Evolutionary conservation across 2,888 invertebrate genomes (phyloP), one percentile per base, ranked within the genome.

Genomic region (Xestia ashworthii): DNA sequence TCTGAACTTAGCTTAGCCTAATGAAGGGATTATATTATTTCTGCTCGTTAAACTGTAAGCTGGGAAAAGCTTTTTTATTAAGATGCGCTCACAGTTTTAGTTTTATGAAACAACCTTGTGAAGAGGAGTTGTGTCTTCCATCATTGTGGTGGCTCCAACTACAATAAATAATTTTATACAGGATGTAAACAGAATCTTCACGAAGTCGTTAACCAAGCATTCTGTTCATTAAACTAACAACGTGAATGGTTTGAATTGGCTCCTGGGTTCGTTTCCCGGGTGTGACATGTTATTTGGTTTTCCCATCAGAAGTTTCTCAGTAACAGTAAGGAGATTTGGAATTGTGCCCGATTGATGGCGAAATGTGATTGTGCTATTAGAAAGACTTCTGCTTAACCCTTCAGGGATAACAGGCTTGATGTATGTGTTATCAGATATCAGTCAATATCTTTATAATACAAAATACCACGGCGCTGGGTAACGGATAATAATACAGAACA

Each of bases 401-500:
- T 12, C 55, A 2, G 12, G 55, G 4, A 5, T n/a, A n/a, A n/a
- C 11, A 55, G n/a, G 12, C 55, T 12, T 55, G 55, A 5, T 25
- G 12, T 25, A 25, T 55, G 76, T 60, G n/a, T 58, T n/a, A 55
- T 55, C 72, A 64, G 55, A 74, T 82, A 76, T 69, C 58, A 85
- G 65, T 64, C 48, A 74, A 78, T 74, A 72, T 55, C 38, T 71
- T 70, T 48, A 53, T 50, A 44, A 44, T 67, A 25, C 44, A 71
- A 58, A 32, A n/a, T 32, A 66, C 38, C 32, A 62, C 22, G n/a
- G 14, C 55, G 5, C 25, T 48, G 19, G 25, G 58, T 53, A 48
- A 66, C 78, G 66, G 65, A 80, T 74, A 82, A 82, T 72, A 79
- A 82, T 72, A 79, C 46, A 74, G 76, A 83, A 75, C 85, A 88